Evolutionary conservation across 2,113 vertebrate species (phyloP).

Genomic region (Corythaeola cristata): DNA sequence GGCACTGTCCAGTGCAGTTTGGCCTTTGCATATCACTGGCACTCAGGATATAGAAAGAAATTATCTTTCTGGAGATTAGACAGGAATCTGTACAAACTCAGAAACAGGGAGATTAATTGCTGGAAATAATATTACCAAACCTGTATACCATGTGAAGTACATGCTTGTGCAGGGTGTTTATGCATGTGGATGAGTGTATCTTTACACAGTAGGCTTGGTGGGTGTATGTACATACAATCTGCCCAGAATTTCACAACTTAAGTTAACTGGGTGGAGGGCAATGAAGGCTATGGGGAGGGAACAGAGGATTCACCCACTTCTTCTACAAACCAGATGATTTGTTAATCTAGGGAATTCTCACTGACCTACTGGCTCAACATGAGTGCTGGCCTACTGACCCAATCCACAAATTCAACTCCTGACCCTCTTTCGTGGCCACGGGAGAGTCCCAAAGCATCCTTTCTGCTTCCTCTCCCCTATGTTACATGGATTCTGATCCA

Average conservation of each 20-base stretch:
- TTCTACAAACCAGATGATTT: not conserved
- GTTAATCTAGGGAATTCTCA: not conserved
- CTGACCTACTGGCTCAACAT: not conserved
- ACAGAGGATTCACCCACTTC: not conserved
- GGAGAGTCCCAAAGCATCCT: not conserved
- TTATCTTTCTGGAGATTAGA: slow-evolving; percentile 8
- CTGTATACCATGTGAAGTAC: not conserved
- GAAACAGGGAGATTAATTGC: not conserved
- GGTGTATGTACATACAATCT: not conserved
- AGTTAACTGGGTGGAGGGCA: not conserved
- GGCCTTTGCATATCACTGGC: not conserved
- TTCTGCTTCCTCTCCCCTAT: not conserved
- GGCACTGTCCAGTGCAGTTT: not conserved
- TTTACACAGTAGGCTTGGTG: not conserved
- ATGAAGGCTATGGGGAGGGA: not conserved
- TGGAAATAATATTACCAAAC: not conserved
- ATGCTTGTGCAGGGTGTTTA: not conserved
- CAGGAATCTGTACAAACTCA: not conserved
- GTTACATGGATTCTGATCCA: not conserved
- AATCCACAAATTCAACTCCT: not conserved
- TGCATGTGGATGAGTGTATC: not conserved
- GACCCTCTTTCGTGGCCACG: not conserved
- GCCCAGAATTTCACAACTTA: not conserved
- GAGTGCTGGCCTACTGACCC: not conserved
- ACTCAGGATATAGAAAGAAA: not conserved